A percentile compares a stretch with the other conserved stretches of the same genome.
phyloP scores from a whole-genome alignment of 2,888 invertebrate genomes.

The Phragmatobia fuliginosa region DNA sequence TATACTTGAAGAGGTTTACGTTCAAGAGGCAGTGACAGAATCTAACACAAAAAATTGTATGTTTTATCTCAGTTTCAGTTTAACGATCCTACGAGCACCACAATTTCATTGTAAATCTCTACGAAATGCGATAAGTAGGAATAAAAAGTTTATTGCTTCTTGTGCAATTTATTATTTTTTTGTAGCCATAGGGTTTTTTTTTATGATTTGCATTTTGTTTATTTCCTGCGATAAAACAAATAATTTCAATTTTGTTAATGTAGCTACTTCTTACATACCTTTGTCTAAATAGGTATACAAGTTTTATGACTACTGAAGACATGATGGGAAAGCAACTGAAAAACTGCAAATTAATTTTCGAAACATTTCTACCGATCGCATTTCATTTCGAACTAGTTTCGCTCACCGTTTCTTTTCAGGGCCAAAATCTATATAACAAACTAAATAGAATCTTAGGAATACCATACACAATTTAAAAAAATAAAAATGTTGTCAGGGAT shows the following conservation, averaged over 20 bases:
- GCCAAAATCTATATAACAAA: too few species aligned
- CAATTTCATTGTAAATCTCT: constrained; percentile 25
- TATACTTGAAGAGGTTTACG: background rate
- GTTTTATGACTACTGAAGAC: background rate
- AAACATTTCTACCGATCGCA: too few species aligned
- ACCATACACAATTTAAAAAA: too few species aligned
- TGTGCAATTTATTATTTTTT: constrained; percentile 29
- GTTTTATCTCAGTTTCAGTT: background rate
- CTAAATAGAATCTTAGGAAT: too few species aligned
- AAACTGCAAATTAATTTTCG: background rate
- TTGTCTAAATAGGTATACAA: background rate
- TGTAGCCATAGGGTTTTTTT: constrained; percentile 30
- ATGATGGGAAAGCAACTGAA: background rate
- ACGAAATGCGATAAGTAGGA: constrained; percentile 34
- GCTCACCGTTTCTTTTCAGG: too few species aligned
- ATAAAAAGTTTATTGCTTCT: constrained; percentile 25
- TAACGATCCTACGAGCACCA: background rate
- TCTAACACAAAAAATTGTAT: background rate
- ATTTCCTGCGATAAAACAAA: constrained; percentile 15
- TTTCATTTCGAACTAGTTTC: too few species aligned
- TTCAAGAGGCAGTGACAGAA: background rate
- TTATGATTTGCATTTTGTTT: constrained; percentile 28
- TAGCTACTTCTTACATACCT: background rate
- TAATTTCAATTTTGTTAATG: background rate
- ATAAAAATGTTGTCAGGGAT: too few species aligned